Evolutionary conservation across 2,888 invertebrate species (phyloP).

Genomic region (Cryptus armator): DNA sequence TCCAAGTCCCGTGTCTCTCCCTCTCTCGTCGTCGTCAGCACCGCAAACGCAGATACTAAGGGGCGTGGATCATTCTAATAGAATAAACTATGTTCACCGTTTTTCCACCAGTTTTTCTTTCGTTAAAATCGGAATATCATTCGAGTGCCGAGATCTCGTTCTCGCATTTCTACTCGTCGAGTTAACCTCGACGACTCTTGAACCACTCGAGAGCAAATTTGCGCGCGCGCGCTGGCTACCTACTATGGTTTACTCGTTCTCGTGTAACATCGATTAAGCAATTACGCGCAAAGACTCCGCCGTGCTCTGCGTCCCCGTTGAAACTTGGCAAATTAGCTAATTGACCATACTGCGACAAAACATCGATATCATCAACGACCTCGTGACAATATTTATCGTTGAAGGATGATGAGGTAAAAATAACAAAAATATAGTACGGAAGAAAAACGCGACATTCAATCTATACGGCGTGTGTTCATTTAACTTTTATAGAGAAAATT

Average conservation of each 20-base stretch:
- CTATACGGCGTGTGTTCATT: neutral
- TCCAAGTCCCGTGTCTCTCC: slow-evolving; percentile 1
- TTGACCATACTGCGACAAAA: slow-evolving; percentile 63
- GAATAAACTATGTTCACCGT: slow-evolving; percentile 74
- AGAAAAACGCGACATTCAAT: neutral
- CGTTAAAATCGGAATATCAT: slow-evolving; percentile 28
- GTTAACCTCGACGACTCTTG: slow-evolving; percentile 16
- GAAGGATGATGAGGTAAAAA: neutral
- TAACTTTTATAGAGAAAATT: neutral
- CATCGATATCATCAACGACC: slow-evolving; percentile 60
- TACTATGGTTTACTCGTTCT: slow-evolving; percentile 36
- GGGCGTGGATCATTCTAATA: slow-evolving; percentile 77
- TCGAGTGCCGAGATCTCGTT: neutral
- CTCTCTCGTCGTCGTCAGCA: slow-evolving; percentile 14
- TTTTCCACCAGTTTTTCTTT: neutral
- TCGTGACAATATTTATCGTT: neutral
- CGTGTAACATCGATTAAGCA: slow-evolving; percentile 78
- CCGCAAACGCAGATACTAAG: slow-evolving; percentile 56
- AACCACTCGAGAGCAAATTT: slow-evolving; percentile 24
- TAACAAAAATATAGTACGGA: neutral
- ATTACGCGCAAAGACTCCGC: slow-evolving; percentile 73
- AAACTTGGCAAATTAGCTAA: slow-evolving; percentile 73
- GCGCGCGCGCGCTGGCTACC: slow-evolving; percentile 34
- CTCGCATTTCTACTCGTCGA: slow-evolving; percentile 10
- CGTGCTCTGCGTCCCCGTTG: slow-evolving; percentile 44